Evolutionary conservation across 2,113 vertebrate genomes (phyloP).

Genomic region (Leptobrachium leishanense): DNA sequence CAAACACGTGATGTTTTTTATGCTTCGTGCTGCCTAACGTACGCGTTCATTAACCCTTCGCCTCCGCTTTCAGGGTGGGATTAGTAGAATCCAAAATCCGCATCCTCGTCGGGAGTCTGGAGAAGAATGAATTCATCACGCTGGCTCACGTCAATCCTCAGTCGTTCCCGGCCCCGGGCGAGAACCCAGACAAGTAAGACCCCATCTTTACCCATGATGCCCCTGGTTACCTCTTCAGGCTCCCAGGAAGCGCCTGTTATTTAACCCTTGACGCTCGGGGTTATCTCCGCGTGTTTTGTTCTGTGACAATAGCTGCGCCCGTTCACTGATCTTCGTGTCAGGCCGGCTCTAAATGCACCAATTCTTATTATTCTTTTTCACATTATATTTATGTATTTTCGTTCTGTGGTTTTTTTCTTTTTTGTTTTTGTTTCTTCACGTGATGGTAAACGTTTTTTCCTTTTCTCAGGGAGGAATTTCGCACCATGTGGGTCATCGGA

Average conservation of each 20-base stretch:
- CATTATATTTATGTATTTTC: not conserved
- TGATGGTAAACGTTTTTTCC: not conserved
- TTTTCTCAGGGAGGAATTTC: conserved; percentile 74
- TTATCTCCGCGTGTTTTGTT: no score
- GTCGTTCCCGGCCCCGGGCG: conserved; percentile 78
- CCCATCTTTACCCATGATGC: not conserved
- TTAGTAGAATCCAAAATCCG: conserved; percentile 91
- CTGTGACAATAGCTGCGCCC: no score
- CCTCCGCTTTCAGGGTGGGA: conserved; percentile 73
- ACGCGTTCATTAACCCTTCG: not conserved
- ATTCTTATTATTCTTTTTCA: no score
- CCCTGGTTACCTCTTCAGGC: not conserved
- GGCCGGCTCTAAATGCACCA: no score
- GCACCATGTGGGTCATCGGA: conserved; percentile 90
- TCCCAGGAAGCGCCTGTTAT: no score
- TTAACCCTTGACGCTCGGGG: no score
- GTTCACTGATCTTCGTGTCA: no score
- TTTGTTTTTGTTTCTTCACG: not conserved
- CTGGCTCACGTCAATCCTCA: conserved; percentile 82
- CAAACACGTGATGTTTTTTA: no score
- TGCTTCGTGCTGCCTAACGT: not conserved
- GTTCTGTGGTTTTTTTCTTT: no score
- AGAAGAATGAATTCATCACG: conserved; percentile 84
- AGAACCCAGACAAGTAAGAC: conserved; percentile 79
- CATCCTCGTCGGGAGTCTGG: conserved; percentile 83